Base-by-base conservation (phyloP, 1,140 invertebrate species). In the Gryllus bimaculatus region DNA sequence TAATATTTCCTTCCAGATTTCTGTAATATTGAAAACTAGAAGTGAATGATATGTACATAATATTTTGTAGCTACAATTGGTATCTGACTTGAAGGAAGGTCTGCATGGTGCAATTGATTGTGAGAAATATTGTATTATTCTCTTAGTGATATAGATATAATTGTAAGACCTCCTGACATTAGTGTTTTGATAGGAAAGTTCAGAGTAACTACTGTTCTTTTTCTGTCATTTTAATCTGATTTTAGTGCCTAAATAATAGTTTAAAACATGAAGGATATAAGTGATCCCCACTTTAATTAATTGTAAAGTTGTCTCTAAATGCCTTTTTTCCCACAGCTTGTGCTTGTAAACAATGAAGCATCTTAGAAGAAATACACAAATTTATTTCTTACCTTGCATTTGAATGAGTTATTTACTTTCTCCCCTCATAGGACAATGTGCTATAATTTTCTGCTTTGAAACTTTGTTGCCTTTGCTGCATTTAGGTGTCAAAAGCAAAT, bases 221-320 rank as follows among this genome's bases (percentile, higher is more conserved):
- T 18, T 66, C 54, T 66, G 10, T 18, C 54, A 66, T 13, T 66
- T 66, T 66, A 18, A 66, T 66, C 10, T 66, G 54, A 66, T 66
- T 66, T 66, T 66, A 66, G 54, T 66, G 54, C 54, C 18, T 66
- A 66, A 66, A 66, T 66, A 66, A 66, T 66, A 66, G 54, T 66
- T 66, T 66, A 66, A 10, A 66, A 66, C 18, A 39, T 66, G 10
- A 66, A 66, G 54, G 7, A 66, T 66, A 66, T 18, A 13, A 13
- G 54, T 66, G 10, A 66, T 66, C 54, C 54, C 54, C 54, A 66
- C 54, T 66, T 66, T 66, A 66, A 66, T 66, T 66, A 66, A 66
- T 66, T 66, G 10, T 66, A 66, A 39, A 39, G 5, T 39, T 39
- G 26, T 39, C 26, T 39, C 26, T 39, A 39, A 2, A 39, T 39